Evolutionary conservation across 2,113 vertebrate species (phyloP).

Genomic region (Phodopus roborovskii): DNA sequence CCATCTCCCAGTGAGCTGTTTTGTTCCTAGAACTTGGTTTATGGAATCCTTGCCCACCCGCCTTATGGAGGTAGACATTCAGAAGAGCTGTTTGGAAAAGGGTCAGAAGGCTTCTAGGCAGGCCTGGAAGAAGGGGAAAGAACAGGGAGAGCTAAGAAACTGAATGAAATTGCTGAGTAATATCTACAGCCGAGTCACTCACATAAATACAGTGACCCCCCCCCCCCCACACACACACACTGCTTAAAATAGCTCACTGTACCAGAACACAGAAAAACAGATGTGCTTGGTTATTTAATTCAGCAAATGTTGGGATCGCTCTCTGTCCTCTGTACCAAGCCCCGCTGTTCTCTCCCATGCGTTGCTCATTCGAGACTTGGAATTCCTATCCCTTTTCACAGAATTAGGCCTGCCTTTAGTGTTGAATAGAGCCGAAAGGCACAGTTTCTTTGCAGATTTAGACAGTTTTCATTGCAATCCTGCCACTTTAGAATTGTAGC

Average conservation of each 20-base stretch:
- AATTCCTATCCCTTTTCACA: constrained; percentile 20
- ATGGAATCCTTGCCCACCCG: neutral
- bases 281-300: constrained; percentile 61
- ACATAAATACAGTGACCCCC: constrained; percentile 30
- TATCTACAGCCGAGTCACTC: constrained; percentile 63
- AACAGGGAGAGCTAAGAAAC: constrained; percentile 18
- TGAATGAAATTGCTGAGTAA: constrained; percentile 77
- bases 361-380: neutral
- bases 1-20: neutral
- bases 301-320: constrained; percentile 40
- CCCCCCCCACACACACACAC: neutral
- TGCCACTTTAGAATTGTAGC: neutral
- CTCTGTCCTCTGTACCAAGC: neutral
- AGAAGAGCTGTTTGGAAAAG: neutral
- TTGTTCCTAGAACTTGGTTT: neutral
- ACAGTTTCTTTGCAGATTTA: constrained; percentile 33
- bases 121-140: neutral
- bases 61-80: neutral
- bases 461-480: neutral
- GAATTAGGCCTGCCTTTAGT: neutral
- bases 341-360: neutral
- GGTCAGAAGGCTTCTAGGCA: neutral
- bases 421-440: neutral
- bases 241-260: constrained; percentile 60
- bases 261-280: constrained; percentile 58